Base-by-base conservation (phyloP, 2,888 invertebrate species). In the Meteorus colon region DNA sequence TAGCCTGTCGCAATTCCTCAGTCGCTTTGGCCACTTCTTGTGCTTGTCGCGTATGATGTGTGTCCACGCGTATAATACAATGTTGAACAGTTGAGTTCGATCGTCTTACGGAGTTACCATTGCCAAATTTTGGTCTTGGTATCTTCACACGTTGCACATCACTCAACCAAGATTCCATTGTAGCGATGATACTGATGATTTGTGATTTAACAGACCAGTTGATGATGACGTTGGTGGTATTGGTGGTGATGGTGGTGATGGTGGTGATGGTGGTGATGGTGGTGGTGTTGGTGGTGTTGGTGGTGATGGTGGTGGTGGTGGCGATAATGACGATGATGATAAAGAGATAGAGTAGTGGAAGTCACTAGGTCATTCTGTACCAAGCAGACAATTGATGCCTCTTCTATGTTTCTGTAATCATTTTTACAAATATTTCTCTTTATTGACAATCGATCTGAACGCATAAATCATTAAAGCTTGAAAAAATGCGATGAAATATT, bases 111-210 rank as follows among this genome's bases (percentile, higher is more conserved):
- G 88, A 86, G 80, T 88, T 89, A 27, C 91, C 92, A 82, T 91
- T 92, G 69, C 93, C 94, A 86, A 96, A 95, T 91, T 96, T 96
- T 5, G 96, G 96, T 81, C 96, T 92, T 34, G 96, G 96, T 84
- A 96, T 96, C 83, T 95, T 92, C 79, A 96, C 94, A 82, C 95
- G 93, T 89, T 96, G 96, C 67, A 96, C 95, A 89, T 96, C 96
- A 81, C 93, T 94, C 85, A 96, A 90, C 96, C 96, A 96, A 83
- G 95, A 94, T 88, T 96, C 96, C 96, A 96, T 96, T 82, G 79
- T 86, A 55, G 19, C 45, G 16, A 14, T 48, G 14, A 60, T 31
- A 27, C 75, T 24, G 29, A 45, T 59, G 19, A 69, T 62, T 41
- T 41, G 1, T 10, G 41, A 10, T 41, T 2, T 41, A 12, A 12